These are phyloP conservation scores for Pammene aurita DNA, from an alignment of 2,888 invertebrate genomes.

Conservation along the genomic window DNA sequence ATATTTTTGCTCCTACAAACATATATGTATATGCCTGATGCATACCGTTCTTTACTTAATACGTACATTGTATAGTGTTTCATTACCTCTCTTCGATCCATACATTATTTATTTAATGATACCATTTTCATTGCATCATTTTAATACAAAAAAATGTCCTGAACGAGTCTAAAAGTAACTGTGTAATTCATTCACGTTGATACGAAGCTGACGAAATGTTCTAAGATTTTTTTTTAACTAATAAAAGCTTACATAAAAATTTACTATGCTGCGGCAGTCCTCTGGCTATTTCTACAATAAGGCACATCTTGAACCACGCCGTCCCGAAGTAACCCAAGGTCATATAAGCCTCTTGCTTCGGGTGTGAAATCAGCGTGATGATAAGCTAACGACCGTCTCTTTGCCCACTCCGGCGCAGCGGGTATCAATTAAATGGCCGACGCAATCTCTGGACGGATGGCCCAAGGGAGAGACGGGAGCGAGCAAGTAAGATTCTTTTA, in stretches of 20 bases:
- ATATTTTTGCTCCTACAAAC: no score
- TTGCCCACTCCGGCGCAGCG: slow-evolving; percentile 58
- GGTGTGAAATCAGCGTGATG: slow-evolving; percentile 76
- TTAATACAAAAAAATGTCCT: no score
- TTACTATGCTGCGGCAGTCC: neutral
- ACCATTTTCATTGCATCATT: no score
- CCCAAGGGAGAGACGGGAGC: slow-evolving; percentile 8
- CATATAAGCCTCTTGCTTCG: slow-evolving; percentile 43
- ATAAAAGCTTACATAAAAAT: neutral
- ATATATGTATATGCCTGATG: no score
- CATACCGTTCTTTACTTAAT: no score
- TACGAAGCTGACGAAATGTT: no score
- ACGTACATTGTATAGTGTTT: no score
- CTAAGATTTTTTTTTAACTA: no score
- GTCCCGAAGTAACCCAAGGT: slow-evolving; percentile 44
- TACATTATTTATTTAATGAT: no score
- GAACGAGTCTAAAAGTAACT: no score
- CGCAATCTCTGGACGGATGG: slow-evolving; percentile 60
- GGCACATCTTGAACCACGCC: slow-evolving; percentile 6
- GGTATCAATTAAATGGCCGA: slow-evolving; percentile 77
- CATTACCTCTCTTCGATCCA: no score
- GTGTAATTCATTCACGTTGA: no score
- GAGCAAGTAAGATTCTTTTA: neutral
- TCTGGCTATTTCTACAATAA: neutral
- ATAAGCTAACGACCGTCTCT: slow-evolving; percentile 78